Conservation (phyloP, 2,113 vertebrate species). For the Mellivora capensis region DNA sequence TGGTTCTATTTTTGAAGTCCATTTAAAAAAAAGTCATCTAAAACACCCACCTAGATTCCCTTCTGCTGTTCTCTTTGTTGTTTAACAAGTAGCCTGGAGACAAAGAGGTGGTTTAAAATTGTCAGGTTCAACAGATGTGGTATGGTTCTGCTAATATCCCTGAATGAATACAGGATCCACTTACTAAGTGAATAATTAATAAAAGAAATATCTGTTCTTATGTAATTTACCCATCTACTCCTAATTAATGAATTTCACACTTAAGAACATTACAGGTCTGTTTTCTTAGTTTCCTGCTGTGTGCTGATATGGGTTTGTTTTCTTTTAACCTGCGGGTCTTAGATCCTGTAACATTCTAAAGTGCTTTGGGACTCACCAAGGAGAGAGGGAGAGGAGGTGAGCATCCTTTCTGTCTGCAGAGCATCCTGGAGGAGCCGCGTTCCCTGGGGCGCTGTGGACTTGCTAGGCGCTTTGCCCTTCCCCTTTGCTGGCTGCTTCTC, state of each 20-base stretch:
- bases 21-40: not conserved
- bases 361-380: not conserved
- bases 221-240: not conserved
- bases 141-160: not conserved
- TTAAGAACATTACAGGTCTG: not conserved
- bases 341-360: not conserved
- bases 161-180: not conserved
- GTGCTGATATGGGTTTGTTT: not conserved
- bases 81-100: not conserved
- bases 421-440: not conserved
- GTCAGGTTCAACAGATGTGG: not conserved
- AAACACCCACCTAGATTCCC: not conserved
- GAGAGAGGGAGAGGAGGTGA: not conserved
- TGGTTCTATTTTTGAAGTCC: not conserved
- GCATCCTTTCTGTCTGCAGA: not conserved
- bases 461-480: rapidly evolving
- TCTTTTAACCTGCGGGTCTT: not conserved
- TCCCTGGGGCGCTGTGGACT: rapidly evolving
- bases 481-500: not conserved
- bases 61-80: not conserved
- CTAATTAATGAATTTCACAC: not conserved
- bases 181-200: not conserved
- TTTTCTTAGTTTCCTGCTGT: not conserved
- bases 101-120: conserved; percentile 29
- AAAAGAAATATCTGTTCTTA: not conserved